phyloP scores from a whole-genome alignment of 2,113 vertebrate genomes.

The Taurulus bubalis region DNA sequence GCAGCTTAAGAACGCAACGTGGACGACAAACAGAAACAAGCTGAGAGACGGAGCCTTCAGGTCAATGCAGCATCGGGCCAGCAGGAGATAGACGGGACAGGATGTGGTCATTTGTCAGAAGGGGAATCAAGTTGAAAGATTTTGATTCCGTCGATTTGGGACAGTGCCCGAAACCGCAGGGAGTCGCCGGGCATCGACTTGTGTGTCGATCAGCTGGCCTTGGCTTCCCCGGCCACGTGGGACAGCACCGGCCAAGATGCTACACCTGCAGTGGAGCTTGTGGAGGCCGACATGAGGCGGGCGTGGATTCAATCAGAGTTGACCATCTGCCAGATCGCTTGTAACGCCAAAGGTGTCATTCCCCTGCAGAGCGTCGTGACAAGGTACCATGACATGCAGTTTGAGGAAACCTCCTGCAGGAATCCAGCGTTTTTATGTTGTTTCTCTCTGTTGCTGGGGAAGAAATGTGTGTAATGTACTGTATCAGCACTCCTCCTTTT shows the following conservation, averaged over 20 bases:
- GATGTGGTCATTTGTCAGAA: conserved; percentile 32
- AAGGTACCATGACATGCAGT: conserved; percentile 5
- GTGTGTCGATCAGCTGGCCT: conserved; percentile 56
- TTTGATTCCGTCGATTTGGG: conserved; percentile 58
- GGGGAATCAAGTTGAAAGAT: conserved; percentile 41
- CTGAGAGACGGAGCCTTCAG: background rate
- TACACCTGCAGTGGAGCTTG: conserved; percentile 45
- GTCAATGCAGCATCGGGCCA: background rate
- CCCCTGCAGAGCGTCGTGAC: conserved; percentile 16
- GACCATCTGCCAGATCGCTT: conserved; percentile 75
- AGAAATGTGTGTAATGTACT: no score
- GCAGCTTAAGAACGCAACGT: background rate
- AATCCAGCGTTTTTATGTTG: background rate
- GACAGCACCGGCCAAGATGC: conserved; percentile 55
- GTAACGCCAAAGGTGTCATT: conserved; percentile 60
- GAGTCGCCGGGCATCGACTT: conserved; percentile 38
- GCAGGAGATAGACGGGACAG: background rate
- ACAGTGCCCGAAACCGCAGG: conserved; percentile 34
- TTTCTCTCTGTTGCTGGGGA: background rate
- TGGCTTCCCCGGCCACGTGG: conserved; percentile 49
- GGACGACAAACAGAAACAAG: background rate
- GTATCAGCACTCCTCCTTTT: background rate
- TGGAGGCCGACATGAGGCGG: conserved; percentile 38
- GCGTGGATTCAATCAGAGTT: conserved; percentile 70
- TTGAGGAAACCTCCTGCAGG: background rate